Percentiles rank a stretch among this genome's conserved stretches.
Conservation (phyloP, 53 echinoderm and acorn worm species). For the Paracentrotus lividus region DNA sequence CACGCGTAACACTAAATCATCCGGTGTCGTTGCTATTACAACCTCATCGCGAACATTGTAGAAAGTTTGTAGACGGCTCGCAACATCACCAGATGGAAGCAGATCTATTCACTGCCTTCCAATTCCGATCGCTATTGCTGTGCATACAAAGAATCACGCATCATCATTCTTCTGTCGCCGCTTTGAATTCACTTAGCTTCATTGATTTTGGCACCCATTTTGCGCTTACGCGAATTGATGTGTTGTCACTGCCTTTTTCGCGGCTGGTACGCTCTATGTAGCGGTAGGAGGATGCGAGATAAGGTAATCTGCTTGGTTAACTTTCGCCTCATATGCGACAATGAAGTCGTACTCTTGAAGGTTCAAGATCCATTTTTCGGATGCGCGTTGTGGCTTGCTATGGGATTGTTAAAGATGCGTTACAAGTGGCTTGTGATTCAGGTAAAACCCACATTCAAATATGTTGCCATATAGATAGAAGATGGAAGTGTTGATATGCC, state of each 20-base stretch:
- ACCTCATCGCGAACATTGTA: slow-evolving; percentile 71
- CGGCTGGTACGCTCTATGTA: slow-evolving; percentile 25
- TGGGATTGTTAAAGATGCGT: background rate
- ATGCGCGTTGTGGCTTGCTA: no score
- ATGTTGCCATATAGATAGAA: background rate
- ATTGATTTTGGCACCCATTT: slow-evolving; percentile 70
- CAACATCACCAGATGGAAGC: background rate
- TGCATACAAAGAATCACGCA: slow-evolving; percentile 36
- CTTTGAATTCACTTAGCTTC: no score
- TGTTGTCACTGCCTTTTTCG: no score
- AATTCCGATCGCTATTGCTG: slow-evolving; percentile 62
- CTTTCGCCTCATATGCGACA: slow-evolving; percentile 70
- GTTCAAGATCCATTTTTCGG: slow-evolving; percentile 62
- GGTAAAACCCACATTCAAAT: background rate
- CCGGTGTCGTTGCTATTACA: slow-evolving; percentile 50
- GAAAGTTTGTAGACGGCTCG: slow-evolving; percentile 28
- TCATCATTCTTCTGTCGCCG: slow-evolving; percentile 5
- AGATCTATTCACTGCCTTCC: background rate
- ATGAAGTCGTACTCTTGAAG: slow-evolving; percentile 74
- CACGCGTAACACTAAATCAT: slow-evolving; percentile 73
- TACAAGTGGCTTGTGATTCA: background rate
- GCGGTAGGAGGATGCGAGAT: slow-evolving; percentile 71
- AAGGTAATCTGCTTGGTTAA: slow-evolving; percentile 82
- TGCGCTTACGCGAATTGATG: slow-evolving; percentile 67
- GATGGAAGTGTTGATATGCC: background rate